A percentile compares a stretch with the other conserved stretches of the same genome.
Conservation (phyloP, 2,888 invertebrate genomes). For the Protophormia terraenovae region DNA sequence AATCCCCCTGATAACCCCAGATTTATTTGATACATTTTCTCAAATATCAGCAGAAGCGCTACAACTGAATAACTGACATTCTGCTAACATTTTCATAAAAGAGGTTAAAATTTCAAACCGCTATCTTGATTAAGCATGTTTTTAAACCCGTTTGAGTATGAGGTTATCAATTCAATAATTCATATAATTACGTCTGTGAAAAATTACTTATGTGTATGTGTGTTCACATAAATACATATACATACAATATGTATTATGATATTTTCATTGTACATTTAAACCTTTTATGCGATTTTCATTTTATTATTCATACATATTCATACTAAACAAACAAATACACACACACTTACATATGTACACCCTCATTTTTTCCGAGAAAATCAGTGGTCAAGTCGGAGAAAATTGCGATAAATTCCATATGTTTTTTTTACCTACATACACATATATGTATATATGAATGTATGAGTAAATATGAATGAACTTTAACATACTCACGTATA, state of each 20-base stretch:
- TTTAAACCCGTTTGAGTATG: neutral
- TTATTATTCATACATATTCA: slow-evolving; percentile 1
- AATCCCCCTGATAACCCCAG: too few species aligned
- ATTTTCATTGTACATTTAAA: slow-evolving; percentile 27
- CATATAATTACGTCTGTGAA: slow-evolving; percentile 15
- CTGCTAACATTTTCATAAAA: too few species aligned
- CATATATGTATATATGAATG: neutral
- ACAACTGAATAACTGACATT: too few species aligned
- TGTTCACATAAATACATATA: too few species aligned
- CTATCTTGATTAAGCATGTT: neutral
- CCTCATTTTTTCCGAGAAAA: slow-evolving; percentile 25
- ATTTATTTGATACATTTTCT: too few species aligned
- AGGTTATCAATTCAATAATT: slow-evolving; percentile 32
- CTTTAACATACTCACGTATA: neutral
- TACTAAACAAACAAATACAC: neutral
- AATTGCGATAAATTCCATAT: slow-evolving; percentile 50
- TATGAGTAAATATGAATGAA: slow-evolving; percentile 5
- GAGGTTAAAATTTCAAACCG: neutral
- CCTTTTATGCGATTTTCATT: slow-evolving; percentile 49
- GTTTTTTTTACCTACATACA: neutral
- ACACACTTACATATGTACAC: neutral
- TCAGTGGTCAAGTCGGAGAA: slow-evolving; percentile 53
- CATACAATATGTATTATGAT: neutral
- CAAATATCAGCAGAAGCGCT: too few species aligned
- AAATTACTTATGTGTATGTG: neutral